Base-by-base conservation (phyloP, 2,797 vertebrate species). In the Artibeus lituratus region DNA sequence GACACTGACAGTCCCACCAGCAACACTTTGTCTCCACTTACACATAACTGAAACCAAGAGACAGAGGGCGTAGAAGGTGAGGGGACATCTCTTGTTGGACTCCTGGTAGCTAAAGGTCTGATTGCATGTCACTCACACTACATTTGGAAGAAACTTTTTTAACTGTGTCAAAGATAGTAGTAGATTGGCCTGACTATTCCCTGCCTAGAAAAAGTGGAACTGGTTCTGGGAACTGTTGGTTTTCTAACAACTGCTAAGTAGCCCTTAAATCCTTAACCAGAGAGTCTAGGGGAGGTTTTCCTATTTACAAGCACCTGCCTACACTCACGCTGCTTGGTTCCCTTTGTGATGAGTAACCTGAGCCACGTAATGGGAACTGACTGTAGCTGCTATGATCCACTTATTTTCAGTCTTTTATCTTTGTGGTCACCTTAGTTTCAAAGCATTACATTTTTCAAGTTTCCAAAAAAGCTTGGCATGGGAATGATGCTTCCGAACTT, bases 161-260 rank as follows among this genome's bases (percentile, higher is more conserved):
- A 89, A 44, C 47, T 83, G 16, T 82, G 76, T 39, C 74, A 80
- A 72, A 86, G 69, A 53, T 9, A 55, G 67, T 9, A 55, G 67
- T 70, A 62, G 22, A 92, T 47, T 70, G 59, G 12, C 47, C 95
- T 72, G 37, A 76, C 37, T 87, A 0, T 93, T 83, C 49, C 74
- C 91, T 21, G 0, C 44, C 29, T 69, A 74, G 35, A 47, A 95
- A 96, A 95, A 92, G 65, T 74, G 51, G 16, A 96, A 67, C 18
- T 84, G 74, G 22, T 95, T 32, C n/a, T 78, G 49, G 83, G 32
- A 91, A 65, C 49, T 49, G 5, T 8, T 86, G 69, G 10, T 49
- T 95, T 96, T 87, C 49, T 84, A 49, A 62, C 24, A 77, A 77
- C 80, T 93, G 8, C 26, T 42, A 90, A 55, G 81, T 95, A 84